A percentile compares a stretch with the other conserved stretches of the same genome.
Evolutionary conservation across 2,113 vertebrate species (phyloP).

Genomic region (Neomonachus schauinslandi): DNA sequence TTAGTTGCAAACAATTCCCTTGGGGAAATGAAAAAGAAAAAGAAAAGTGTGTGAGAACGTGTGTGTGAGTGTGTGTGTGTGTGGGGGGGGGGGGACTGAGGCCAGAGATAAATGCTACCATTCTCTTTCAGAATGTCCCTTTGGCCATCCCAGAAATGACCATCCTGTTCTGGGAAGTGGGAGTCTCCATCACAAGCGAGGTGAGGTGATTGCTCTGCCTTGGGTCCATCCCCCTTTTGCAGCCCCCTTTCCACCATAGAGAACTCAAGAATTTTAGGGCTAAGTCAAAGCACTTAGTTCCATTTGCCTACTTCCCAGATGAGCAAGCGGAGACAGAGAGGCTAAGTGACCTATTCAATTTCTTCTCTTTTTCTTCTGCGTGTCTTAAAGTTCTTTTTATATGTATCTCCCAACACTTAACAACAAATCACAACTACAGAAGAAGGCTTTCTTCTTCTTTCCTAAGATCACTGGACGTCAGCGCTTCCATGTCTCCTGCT

Average conservation of each 20-base stretch:
- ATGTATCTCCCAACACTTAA: neutral
- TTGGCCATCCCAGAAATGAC: neutral
- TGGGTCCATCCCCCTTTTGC: neutral
- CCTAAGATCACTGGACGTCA: neutral
- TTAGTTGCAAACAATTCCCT: conserved; percentile 52
- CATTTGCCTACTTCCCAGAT: conserved; percentile 37
- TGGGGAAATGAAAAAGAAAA: neutral
- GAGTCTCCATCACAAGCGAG: neutral
- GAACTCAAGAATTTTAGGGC: neutral
- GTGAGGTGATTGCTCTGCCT: neutral
- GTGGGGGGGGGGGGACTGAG: neutral
- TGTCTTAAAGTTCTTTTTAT: neutral
- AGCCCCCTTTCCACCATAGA: neutral
- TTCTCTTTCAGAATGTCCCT: neutral
- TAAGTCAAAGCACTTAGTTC: neutral
- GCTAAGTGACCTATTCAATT: neutral
- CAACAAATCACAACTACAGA: neutral
- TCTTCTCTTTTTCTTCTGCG: neutral
- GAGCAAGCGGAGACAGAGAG: neutral
- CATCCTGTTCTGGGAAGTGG: neutral
- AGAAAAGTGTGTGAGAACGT: neutral
- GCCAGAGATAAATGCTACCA: neutral
- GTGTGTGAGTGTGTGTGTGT: neutral
- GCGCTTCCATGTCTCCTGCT: neutral
- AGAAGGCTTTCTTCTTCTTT: neutral